These are phyloP conservation scores for Sebastes itinus DNA, from an alignment of 2,797 vertebrate genomes.

Conservation along the genomic window DNA sequence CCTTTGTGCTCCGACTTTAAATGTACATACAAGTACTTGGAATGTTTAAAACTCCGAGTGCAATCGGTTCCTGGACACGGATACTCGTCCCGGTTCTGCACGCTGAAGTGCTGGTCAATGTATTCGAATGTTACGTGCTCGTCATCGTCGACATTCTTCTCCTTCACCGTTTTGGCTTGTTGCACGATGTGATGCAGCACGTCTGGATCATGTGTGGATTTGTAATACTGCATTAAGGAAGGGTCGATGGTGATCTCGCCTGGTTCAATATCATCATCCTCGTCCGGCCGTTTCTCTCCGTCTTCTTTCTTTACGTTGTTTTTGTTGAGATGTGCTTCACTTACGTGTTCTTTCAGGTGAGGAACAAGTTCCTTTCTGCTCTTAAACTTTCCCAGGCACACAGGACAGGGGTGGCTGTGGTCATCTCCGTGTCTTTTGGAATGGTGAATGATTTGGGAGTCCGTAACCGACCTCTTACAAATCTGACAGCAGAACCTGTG, in stretches of 20 bases:
- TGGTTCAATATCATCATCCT: conserved; percentile 81
- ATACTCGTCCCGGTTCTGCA: conserved; percentile 95
- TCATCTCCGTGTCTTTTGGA: conserved; percentile 93
- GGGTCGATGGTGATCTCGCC: conserved; percentile 83
- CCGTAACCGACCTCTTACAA: conserved; percentile 90
- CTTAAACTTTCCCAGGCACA: conserved; percentile 91
- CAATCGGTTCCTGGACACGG: conserved; percentile 93
- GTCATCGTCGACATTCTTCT: conserved; percentile 73
- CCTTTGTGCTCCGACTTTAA: conserved; percentile 92
- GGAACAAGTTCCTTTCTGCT: conserved; percentile 91
- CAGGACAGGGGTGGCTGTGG: conserved; percentile 87
- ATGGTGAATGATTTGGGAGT: conserved; percentile 91
- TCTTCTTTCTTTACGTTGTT: conserved; percentile 82
- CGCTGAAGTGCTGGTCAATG: conserved; percentile 86
- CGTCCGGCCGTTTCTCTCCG: conserved; percentile 40
- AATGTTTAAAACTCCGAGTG: conserved; percentile 92
- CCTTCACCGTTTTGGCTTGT: conserved; percentile 73
- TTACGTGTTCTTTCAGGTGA: conserved; percentile 93
- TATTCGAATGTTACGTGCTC: conserved; percentile 92
- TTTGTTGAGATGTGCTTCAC: conserved; percentile 77
- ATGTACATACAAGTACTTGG: conserved; percentile 96
- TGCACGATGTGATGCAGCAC: conserved; percentile 81
- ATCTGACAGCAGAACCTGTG: conserved; percentile 92
- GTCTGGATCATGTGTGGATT: conserved; percentile 81
- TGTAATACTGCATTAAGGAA: conserved; percentile 82